Base-by-base conservation (phyloP, 1,140 invertebrate species). In the Diorhabda elongata region DNA sequence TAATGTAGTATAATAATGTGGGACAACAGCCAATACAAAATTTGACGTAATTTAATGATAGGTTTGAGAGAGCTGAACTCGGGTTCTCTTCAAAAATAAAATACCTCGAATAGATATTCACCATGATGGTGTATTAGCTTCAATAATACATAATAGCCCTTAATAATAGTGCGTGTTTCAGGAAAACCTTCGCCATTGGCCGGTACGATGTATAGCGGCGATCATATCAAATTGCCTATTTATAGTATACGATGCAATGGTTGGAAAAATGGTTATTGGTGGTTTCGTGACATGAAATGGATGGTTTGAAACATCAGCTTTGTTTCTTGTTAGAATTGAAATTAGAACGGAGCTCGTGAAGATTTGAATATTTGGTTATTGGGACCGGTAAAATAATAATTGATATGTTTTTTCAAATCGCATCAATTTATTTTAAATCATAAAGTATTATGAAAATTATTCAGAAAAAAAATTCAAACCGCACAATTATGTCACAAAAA, bases 61-160 rank as follows among this genome's bases (percentile, higher is more conserved):
- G 72, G 73, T 74, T 74, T 42, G 59, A 58, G 57, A 64, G 45
- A 58, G 61, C 65, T 44, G 71, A 67, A 8, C 71, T 68, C 66
- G 72, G 70, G 68, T 69, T 68, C 70, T 59, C 69, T 65, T 75
- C 42, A 11, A 42, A 44, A 62, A 5, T 44, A 62, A 73, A 74
- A 73, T 74, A 75, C 71, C 67, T 71, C 66, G 58, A 59, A 69
- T 70, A 75, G 73, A 76, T 76, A 73, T 70, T 73, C 69, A 67
- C 70, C 72, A 71, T 70, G 65, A 56, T 70, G 65, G 65, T 76
- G 76, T 78, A 78, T 79, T 78, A 79, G 74, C 78, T 77, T 74
- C 78, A 79, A 79, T 79, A 78, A 78, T 73, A 79, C 76, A 76
- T 79, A 79, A 79, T 79, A 78, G 78, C 70, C 75, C 77, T 66